Evolutionary conservation across 2,113 vertebrate genomes (phyloP), one percentile per base, ranked within the genome.

Genomic region (Brachypodius melanocephalos): DNA sequence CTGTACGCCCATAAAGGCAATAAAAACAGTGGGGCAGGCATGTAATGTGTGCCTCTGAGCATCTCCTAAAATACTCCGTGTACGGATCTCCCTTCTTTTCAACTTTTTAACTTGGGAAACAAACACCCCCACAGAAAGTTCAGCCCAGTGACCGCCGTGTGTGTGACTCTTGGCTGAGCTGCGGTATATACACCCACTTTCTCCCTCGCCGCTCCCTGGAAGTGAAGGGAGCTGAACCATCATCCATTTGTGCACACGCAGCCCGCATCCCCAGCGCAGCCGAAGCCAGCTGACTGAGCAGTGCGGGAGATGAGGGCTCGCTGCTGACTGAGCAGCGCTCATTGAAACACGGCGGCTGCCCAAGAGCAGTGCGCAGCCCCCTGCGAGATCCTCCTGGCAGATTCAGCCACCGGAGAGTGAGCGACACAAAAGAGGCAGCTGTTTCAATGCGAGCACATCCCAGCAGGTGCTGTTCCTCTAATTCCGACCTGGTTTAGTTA

Each of bases 321-420:
- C 90, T 97, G 96, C 96, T 97, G 96, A 94, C 87, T 52, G 93
- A 85, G 97, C 97, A 96, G 73, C 63, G 71, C 34, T 16, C 73
- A 42, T 6, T 62, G 43, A 38, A 75, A 43, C 48, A 2, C 83
- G 32, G 66, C 20, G 8, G 45, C 69, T 8, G 63, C 80, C 48
- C 6, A 52, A 65, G 31, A 62, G 74, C 61, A 49, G 34, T 74
- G 51, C 32, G 20, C 80, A 21, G 59, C 24, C 72, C 48, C 49
- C 85, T 32, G 67, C 25, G 34, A 89, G 62, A 69, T 36, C 46
- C 90, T 73, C 75, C 55, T 2, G 46, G 29, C 12, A 51, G 36
- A 15, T 11, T 29, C 55, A 14, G 36, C 1, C 55, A 45, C 26
- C 5, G 4, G 17, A 75, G 46, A 7, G 28, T 1, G 49, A 92